Base-by-base conservation (phyloP, 2,113 vertebrate genomes). In the Marcusenius ussheri region DNA sequence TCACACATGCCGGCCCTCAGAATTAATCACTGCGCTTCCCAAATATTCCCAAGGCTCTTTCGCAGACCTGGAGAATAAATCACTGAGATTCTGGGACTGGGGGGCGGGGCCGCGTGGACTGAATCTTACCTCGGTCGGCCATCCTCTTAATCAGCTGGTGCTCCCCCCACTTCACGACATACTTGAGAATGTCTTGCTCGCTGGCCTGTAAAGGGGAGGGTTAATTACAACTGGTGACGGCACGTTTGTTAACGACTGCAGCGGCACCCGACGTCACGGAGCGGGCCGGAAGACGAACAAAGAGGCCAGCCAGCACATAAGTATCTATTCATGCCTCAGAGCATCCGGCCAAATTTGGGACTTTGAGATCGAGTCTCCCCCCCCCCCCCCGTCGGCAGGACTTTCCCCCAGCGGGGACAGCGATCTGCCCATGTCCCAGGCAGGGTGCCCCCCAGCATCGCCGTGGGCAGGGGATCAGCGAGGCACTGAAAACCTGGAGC, bases 91-190 rank as follows among this genome's bases (percentile, higher is more conserved):
- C 80, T 62, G 77, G 11, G 24, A 19, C 83, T 58, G 46, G 51
- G 70, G 6, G 58, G 53, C 83, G 70, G 66, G 53, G 66, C 3
- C 24, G 35, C 50, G 56, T 8, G 46, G 83, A 62, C n/a, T 66
- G 87, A 19, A 53, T 89, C 95, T 97, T 96, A 99, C 98, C 98
- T 97, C 98, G 95, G 95, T 99, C 98, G 94, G 98, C 98, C 97
- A 99, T 99, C 96, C 98, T 98, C 95, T 98, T 99, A 95, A 99
- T 99, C 93, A 99, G 94, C 92, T 99, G 98, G 94, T 99, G 97
- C 90, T 99, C 98, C 91, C 98, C 98, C 98, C 98, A 99, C 94
- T 99, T 99, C 94, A 99, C 96, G 92, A 99, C 96, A 92, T 99
- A 99, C 93, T 99, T 99, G 92, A 99, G 97, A 93, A 99, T 97